Base-by-base conservation (phyloP, 2,888 invertebrate species). In the Trichogramma evanescens region DNA sequence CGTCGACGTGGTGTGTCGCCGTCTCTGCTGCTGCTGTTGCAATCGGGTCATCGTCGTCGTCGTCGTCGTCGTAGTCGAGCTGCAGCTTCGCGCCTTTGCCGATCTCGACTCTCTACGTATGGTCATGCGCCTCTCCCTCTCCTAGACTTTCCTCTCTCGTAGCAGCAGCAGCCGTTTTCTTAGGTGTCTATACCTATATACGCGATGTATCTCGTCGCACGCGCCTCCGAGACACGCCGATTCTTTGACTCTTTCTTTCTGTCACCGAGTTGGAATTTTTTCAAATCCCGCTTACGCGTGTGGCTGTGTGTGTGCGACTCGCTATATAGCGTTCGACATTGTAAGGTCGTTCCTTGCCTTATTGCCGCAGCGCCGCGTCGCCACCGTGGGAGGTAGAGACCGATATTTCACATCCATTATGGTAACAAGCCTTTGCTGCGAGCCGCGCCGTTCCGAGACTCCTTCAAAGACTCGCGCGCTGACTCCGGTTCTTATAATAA, bases 11-110 rank as follows among this genome's bases (percentile, higher is more conserved):
- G 49, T 39, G 40, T 54, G 10, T 42, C 63, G 49, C 53, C 9
- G 60, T 7, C 61, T 44, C 5, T 56, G 54, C 10, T 71, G 57
- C 44, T 10, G 26, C 55, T 5, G 8, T 26, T 66, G 69, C 70
- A 71, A 70, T 67, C 71, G 65, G 71, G 71, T 71, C 71, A 70
- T 67, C 71, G 58, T 54, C 64, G 65, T n/a, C 43, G 56, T n/a
- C 43, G 56, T 8, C 38, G 48, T 10, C 45, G 56, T 44, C n/a
- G 48, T 9, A 3, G 38, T 10, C 42, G n/a, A 48, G 48, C 48
- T n/a, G 48, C 48, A 10, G 48, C 48, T 6, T 48, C 48, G 10
- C 48, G 26, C 26, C 1, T 26, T 26, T 26, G 26, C 26, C 48
- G 48, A 48, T 13, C 10, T n/a, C 46, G 46, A 46, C 54, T 44